A percentile compares a stretch with the other conserved stretches of the same genome.
Evolutionary conservation across 1,140 invertebrate species (phyloP).

Genomic region (Melipona quadrifasciata): DNA sequence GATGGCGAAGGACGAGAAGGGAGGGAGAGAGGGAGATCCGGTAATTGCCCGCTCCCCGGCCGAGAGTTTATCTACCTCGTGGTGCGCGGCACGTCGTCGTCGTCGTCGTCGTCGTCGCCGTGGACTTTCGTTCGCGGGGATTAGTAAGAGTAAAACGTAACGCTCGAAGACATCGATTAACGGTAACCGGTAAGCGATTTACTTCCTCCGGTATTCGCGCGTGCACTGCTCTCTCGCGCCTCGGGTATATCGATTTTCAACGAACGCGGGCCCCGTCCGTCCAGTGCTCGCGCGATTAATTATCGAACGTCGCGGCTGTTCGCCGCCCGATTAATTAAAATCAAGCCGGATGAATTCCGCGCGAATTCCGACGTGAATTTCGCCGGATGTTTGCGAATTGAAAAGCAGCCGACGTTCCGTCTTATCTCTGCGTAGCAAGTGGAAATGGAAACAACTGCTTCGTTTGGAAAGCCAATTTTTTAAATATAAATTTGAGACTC

Average conservation of each 20-base stretch:
- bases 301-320: constrained; percentile 36
- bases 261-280: constrained; percentile 6
- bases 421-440: too few species aligned
- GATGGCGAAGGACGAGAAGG: constrained; percentile 46
- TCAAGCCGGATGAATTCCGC: background rate
- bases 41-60: constrained; percentile 58
- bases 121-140: constrained; percentile 72
- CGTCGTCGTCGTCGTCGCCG: constrained; percentile 59
- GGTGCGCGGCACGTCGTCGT: constrained; percentile 59
- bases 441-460: too few species aligned
- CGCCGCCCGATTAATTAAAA: constrained; percentile 27
- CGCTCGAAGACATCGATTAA: constrained; percentile 75
- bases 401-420: background rate
- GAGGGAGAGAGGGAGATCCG: background rate
- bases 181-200: constrained; percentile 74
- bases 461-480: too few species aligned
- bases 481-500: too few species aligned
- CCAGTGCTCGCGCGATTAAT: constrained; percentile 52
- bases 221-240: constrained; percentile 10
- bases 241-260: constrained; percentile 53
- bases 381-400: background rate
- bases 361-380: background rate
- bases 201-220: constrained; percentile 59
- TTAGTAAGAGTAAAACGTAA: constrained; percentile 77
- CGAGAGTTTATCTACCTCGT: constrained; percentile 65